These are phyloP conservation scores for Drepana arcuata DNA, from an alignment of 1,140 invertebrate genomes.

Conservation along the genomic window DNA sequence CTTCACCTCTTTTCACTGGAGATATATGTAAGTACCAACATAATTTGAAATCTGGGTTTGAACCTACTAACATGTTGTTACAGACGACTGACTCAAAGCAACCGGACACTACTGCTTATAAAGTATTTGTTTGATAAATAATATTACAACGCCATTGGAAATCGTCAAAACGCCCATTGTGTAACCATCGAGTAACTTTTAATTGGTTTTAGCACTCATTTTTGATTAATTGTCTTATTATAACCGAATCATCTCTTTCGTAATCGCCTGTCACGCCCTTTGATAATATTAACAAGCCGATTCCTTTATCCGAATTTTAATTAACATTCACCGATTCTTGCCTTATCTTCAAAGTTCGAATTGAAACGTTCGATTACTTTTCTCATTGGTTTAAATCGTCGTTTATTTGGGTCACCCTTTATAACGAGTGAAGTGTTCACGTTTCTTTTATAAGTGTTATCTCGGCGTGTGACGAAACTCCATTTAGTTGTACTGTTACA, in stretches of 20 bases:
- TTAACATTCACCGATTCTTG: constrained; percentile 19
- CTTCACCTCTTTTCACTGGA: too few species aligned
- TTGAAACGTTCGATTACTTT: constrained; percentile 17
- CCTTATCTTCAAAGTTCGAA: constrained; percentile 18
- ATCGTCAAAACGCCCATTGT: too few species aligned
- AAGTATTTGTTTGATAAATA: too few species aligned
- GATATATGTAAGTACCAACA: too few species aligned
- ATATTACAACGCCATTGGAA: too few species aligned
- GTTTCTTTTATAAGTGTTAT: constrained; percentile 36
- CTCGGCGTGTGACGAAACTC: constrained; percentile 36
- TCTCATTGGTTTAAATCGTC: constrained; percentile 12
- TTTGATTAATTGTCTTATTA: constrained; percentile 34
- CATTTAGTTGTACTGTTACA: constrained; percentile 29
- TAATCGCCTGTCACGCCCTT: constrained; percentile 8
- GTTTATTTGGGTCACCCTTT: constrained; percentile 16
- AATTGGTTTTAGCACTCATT: constrained; percentile 37
- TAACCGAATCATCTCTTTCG: constrained; percentile 8
- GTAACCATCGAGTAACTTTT: constrained; percentile 29
- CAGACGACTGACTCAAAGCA: too few species aligned
- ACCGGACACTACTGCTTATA: too few species aligned
- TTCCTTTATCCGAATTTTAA: constrained; percentile 25
- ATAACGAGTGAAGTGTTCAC: constrained; percentile 20
- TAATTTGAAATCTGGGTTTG: too few species aligned
- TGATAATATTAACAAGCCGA: constrained; percentile 5
- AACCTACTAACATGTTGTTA: too few species aligned